Conservation (phyloP, 2,888 invertebrate genomes). For the Galerucella calmariensis region DNA sequence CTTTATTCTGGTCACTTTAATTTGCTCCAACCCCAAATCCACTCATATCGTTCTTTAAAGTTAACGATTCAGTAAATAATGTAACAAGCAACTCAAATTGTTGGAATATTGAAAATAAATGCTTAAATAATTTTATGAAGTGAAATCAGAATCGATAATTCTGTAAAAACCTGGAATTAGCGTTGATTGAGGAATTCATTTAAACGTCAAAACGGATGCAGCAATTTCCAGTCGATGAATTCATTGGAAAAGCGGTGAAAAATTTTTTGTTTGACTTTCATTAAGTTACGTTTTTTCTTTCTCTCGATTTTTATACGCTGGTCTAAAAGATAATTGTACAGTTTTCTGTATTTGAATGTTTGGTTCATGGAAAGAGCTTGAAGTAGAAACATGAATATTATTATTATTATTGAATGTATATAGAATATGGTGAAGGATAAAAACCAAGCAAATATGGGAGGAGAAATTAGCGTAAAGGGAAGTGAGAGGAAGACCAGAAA, state of each 20-base stretch:
- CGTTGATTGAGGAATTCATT: conserved; percentile 44
- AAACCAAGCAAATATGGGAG: no score
- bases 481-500: no score
- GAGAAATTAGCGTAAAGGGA: no score
- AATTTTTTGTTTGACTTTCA: conserved; percentile 45
- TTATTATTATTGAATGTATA: no score
- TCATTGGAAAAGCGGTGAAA: conserved; percentile 42
- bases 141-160: conserved; percentile 34
- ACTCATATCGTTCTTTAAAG: no score
- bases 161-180: conserved; percentile 39
- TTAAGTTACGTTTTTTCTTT: conserved; percentile 36
- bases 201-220: conserved; percentile 42
- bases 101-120: conserved; percentile 15
- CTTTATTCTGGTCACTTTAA: no score
- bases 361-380: no score
- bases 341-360: neutral
- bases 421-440: no score
- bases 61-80: no score
- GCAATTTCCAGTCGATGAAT: conserved; percentile 43
- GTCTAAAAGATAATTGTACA: conserved; percentile 26
- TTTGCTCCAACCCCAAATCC: no score
- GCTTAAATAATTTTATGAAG: conserved; percentile 28
- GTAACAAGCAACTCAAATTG: neutral
- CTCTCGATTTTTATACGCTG: conserved; percentile 13
- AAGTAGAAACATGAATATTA: no score